phyloP scores from a whole-genome alignment of 2,113 vertebrate genomes.

The Melierax canorus region DNA sequence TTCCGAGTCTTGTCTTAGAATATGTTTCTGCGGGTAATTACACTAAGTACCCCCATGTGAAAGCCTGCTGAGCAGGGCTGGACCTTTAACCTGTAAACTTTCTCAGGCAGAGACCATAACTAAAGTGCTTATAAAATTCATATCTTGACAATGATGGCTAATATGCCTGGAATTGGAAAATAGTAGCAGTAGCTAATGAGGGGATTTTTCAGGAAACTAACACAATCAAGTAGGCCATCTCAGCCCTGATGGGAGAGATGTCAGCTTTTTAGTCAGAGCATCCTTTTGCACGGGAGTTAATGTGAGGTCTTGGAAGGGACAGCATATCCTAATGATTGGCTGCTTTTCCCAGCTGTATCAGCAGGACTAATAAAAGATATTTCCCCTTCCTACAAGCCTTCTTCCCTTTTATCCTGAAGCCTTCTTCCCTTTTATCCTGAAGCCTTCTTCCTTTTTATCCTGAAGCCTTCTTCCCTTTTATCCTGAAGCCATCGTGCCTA shows the following conservation, averaged over 20 bases:
- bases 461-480: neutral
- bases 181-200: neutral
- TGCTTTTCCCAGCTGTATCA: neutral
- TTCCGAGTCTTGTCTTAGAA: neutral
- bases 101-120: neutral
- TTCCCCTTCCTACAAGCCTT: neutral
- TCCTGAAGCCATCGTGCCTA: neutral
- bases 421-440: neutral
- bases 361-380: neutral
- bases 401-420: neutral
- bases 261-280: neutral
- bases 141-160: neutral
- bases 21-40: neutral
- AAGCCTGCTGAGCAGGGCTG: neutral
- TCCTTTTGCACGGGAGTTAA: neutral
- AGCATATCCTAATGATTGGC: neutral
- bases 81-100: conserved; percentile 16
- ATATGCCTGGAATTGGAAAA: neutral
- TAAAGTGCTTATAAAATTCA: neutral
- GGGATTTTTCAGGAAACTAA: neutral
- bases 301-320: neutral
- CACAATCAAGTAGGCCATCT: neutral
- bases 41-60: neutral
- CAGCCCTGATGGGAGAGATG: neutral
- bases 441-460: too few relatives aligned